Base-by-base conservation (phyloP, 1,140 invertebrate genomes). In the Eubasilissa regina region DNA sequence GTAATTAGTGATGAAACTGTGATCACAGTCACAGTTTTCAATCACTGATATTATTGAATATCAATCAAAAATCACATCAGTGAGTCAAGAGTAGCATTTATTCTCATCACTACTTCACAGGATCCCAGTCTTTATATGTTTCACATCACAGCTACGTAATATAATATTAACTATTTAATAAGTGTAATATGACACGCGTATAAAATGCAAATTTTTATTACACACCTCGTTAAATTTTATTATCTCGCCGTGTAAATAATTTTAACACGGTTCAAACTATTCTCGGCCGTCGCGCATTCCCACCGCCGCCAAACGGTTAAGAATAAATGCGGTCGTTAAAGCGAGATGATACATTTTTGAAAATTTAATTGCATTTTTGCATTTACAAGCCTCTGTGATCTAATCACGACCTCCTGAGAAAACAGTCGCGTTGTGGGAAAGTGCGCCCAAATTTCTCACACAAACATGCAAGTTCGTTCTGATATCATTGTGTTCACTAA, bases 331-430 rank as follows among this genome's bases (percentile, higher is more conserved):
- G 4, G 17, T 3, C 55, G 17, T 19, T 56, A 19, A n/a, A 56
- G 19, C 4, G 55, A n/a, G n/a, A 0, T 58, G 7, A 58, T 58
- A 56, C 21, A 19, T 51, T 58, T 58, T 58, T 13, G 17, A 21
- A 58, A 58, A 58, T 19, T 35, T 58, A 58, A 58, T 58, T 58
- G 21, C 55, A 58, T 21, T 58, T 58, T 15, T 21, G 15, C 55
- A 58, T 58, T 58, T 58, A 58, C 55, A 19, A 58, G 55, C 55
- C 12, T 8, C 15, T 7, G 6, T 8, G 17, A 35, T 35, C 1
- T 35, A 35, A 35, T 35, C 25, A 6, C 25, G 25, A 6, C 1
- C 1, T 6, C 1, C 25, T 35, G 25, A 35, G 25, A 35, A 35
- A 35, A 35, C 1, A 35, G 25, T 6, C 25, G 25, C 25, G 25